Evolutionary conservation across 2,888 invertebrate species (phyloP), one percentile per base, ranked within the genome.

Genomic region (Saturnia pavonia): DNA sequence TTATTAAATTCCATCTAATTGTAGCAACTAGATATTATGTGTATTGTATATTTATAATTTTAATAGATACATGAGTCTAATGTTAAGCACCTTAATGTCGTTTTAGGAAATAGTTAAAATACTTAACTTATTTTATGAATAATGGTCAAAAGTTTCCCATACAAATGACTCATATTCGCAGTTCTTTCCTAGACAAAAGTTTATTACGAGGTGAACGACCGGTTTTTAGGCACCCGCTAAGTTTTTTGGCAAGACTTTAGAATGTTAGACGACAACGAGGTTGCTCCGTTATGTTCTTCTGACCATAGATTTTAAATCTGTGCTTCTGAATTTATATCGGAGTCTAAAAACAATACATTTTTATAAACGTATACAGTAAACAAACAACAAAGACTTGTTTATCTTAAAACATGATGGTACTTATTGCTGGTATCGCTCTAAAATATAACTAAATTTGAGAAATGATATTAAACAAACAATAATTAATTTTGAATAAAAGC

Each of bases 161-260:
- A 43, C 70, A 8, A 63, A 42, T 81, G 81, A 81, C 48, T 81
- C 81, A 81, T 45, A 65, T 25, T 65, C 45, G 19, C 63, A 40
- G 34, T 45, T 69, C 69, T 72, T 76, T 78, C 74, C 76, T 77
- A 77, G 80, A 75, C 73, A 77, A 65, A 34, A 66, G 69, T 74
- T 71, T 73, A 71, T 69, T 69, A 74, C 45, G 73, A 79, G 83
- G 81, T 85, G 73, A 78, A 78, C 74, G 80, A 76, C 80, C 83
- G 78, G 71, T 69, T 72, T 73, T 60, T 75, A 77, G 74, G 72
- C 70, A 67, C 74, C 75, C 75, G 76, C 77, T 78, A 79, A 74
- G 68, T 71, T 80, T 82, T 84, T 82, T 80, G 80, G 82, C 82
- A 78, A 70, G 72, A 72, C 72, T 67, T 43, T 63, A 72, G 68